Evolutionary conservation across 2,888 invertebrate genomes (phyloP).

Genomic region (Lasioglossum calceatum): DNA sequence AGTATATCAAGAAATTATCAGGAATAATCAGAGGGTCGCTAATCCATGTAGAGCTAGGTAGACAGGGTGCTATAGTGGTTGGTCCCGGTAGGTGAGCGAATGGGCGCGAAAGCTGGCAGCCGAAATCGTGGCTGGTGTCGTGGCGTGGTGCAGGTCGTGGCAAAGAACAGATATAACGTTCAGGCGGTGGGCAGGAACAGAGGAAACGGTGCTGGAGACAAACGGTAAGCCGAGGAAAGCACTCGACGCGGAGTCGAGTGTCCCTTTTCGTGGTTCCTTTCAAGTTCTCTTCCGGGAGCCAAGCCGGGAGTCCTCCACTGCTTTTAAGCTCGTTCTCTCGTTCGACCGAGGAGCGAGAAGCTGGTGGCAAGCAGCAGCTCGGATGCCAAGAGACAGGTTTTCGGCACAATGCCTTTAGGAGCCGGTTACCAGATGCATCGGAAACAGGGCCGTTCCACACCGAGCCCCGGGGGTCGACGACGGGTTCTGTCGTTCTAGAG

Average conservation of each 20-base stretch:
- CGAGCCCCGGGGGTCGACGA: not conserved
- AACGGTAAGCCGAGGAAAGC: slow-evolving; percentile 78
- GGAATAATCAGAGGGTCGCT: not conserved
- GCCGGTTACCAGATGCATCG: slow-evolving; percentile 52
- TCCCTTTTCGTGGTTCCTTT: slow-evolving; percentile 81
- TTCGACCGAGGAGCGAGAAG: slow-evolving; percentile 46
- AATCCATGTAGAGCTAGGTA: not conserved
- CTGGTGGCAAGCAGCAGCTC: slow-evolving; percentile 38
- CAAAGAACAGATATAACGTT: slow-evolving; percentile 30
- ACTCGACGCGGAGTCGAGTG: slow-evolving; percentile 77
- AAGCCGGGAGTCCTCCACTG: slow-evolving; percentile 70
- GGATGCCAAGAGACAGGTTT: slow-evolving; percentile 64
- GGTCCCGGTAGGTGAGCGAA: slow-evolving; percentile 27
- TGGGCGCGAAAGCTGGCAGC: slow-evolving; percentile 51
- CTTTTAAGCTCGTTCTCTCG: slow-evolving; percentile 76
- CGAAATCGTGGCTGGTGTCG: slow-evolving; percentile 38
- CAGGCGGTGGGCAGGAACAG: slow-evolving; percentile 11
- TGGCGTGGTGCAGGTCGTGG: not conserved
- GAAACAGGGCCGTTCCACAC: slow-evolving; percentile 16
- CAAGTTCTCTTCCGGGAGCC: slow-evolving; percentile 76
- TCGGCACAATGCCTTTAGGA: slow-evolving; percentile 36
- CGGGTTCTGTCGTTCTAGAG: not conserved
- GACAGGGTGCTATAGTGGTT: slow-evolving; percentile 12
- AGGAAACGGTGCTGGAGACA: slow-evolving; percentile 69
- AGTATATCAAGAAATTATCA: not conserved